Evolutionary conservation across 2,888 invertebrate genomes (phyloP).

Genomic region (Troides aeacus): DNA sequence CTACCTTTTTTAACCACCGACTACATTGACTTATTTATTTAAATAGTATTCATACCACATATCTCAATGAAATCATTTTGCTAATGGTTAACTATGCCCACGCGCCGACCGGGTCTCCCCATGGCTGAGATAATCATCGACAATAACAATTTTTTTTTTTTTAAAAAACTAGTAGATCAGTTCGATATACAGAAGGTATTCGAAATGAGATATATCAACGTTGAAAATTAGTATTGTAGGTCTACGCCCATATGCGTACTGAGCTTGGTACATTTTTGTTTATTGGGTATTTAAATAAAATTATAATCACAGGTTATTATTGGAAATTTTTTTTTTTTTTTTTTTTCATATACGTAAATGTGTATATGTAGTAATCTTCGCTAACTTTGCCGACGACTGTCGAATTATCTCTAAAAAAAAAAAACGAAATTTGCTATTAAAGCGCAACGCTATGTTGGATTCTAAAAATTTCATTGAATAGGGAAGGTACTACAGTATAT

Average conservation of each 20-base stretch:
- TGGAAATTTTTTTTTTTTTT: too few relatives aligned
- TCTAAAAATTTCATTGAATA: constrained; percentile 26
- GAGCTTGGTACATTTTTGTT: too few relatives aligned
- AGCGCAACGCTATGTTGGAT: constrained; percentile 28
- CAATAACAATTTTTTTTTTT: not conserved
- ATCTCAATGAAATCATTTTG: constrained; percentile 57
- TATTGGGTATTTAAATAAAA: too few relatives aligned
- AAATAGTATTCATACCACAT: constrained; percentile 69
- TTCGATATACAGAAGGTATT: not conserved
- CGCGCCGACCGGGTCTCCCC: constrained; percentile 48
- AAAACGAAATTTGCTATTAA: constrained; percentile 23
- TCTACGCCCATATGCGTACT: too few relatives aligned
- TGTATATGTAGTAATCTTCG: constrained; percentile 1
- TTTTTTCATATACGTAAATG: not conserved
- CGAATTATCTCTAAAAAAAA: constrained; percentile 16
- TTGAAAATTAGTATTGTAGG: not conserved
- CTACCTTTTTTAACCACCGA: constrained; percentile 73
- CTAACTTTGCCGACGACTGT: constrained; percentile 3
- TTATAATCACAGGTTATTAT: too few relatives aligned
- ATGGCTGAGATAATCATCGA: too few relatives aligned
- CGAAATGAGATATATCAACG: not conserved
- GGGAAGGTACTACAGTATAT: constrained; percentile 11
- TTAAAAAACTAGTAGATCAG: not conserved
- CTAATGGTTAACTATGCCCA: constrained; percentile 64
- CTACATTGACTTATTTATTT: constrained; percentile 71